Percentiles rank a stretch among this genome's conserved stretches.
Evolutionary conservation across 2,888 invertebrate species (phyloP).

Genomic region (Drosophila niveifrons): DNA sequence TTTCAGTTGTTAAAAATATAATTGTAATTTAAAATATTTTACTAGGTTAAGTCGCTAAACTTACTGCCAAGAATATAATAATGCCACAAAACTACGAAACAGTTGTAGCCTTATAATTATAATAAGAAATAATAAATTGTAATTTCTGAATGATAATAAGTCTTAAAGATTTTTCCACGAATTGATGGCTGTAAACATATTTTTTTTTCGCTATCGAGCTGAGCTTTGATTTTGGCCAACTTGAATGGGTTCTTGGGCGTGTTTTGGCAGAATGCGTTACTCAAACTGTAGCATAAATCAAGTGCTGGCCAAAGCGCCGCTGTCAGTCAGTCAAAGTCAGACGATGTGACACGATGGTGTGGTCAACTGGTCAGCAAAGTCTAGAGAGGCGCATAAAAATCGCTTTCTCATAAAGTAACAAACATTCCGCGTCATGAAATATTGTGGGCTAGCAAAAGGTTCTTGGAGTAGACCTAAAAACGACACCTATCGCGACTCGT

Average conservation of each 20-base stretch:
- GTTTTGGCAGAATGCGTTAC: constrained; percentile 43
- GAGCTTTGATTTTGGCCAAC: neutral
- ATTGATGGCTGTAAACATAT: neutral
- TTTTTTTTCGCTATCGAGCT: neutral
- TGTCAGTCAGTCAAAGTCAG: constrained; percentile 38
- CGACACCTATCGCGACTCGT: constrained; percentile 62
- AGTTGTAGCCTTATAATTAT: too few species aligned
- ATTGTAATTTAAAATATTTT: too few species aligned
- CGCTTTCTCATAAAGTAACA: constrained; percentile 63
- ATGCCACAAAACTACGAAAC: too few species aligned
- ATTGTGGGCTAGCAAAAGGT: constrained; percentile 46
- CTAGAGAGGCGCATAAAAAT: constrained; percentile 64
- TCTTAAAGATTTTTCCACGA: neutral
- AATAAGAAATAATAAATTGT: too few species aligned
- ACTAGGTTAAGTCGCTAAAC: too few species aligned
- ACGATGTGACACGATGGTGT: constrained; percentile 3
- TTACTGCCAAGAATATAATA: too few species aligned
- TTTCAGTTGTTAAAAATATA: too few species aligned
- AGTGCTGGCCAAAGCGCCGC: constrained; percentile 63
- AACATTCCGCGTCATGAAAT: constrained; percentile 47
- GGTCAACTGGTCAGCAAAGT: constrained; percentile 25
- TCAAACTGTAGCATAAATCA: constrained; percentile 69
- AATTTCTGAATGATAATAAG: neutral
- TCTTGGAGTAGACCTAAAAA: constrained; percentile 60
- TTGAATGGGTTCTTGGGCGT: neutral